Percentiles rank a stretch among this genome's conserved stretches.
Evolutionary conservation across 2,888 invertebrate species (phyloP).

Genomic region (Tetramorium bicarinatum): DNA sequence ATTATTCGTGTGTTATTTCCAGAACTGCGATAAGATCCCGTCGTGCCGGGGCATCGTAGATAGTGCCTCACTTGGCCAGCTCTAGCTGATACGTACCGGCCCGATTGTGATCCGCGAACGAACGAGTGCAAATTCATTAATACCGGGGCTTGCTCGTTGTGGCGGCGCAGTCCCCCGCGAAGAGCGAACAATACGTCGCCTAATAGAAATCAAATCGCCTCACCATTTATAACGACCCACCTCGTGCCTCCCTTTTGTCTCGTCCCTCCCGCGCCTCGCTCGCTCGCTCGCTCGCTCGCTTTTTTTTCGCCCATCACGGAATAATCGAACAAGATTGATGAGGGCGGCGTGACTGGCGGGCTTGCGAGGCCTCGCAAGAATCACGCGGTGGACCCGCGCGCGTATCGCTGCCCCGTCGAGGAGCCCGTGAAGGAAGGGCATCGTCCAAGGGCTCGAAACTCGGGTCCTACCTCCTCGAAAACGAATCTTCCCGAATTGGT

Average conservation of each 20-base stretch:
- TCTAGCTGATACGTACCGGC: slow-evolving; percentile 1
- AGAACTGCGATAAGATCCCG: slow-evolving; percentile 20
- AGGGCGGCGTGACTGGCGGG: slow-evolving; percentile 84
- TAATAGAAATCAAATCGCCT: slow-evolving; percentile 85
- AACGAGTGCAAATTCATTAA: slow-evolving; percentile 73
- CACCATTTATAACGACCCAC: slow-evolving; percentile 81
- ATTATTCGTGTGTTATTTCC: background rate
- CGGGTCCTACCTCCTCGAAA: background rate
- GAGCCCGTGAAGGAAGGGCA: background rate
- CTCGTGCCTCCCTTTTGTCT: slow-evolving; percentile 74
- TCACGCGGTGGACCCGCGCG: slow-evolving; percentile 58
- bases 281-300: slow-evolving; percentile 56
- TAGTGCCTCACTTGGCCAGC: slow-evolving; percentile 1
- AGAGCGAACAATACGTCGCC: slow-evolving; percentile 82
- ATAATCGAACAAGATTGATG: slow-evolving; percentile 87
- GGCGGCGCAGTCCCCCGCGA: slow-evolving; percentile 76
- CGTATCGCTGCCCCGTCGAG: slow-evolving; percentile 45
- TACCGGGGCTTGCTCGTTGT: slow-evolving; percentile 41
- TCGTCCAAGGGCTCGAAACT: background rate
- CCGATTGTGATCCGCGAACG: slow-evolving; percentile 34
- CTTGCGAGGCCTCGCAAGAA: slow-evolving; percentile 57
- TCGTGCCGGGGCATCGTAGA: slow-evolving; percentile 19
- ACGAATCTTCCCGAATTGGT: slow-evolving; percentile 29
- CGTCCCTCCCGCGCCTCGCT: slow-evolving; percentile 45
- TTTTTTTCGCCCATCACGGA: slow-evolving; percentile 85